phyloP scores from a whole-genome alignment of 2,888 invertebrate genomes.

The Dryococelus australis region DNA sequence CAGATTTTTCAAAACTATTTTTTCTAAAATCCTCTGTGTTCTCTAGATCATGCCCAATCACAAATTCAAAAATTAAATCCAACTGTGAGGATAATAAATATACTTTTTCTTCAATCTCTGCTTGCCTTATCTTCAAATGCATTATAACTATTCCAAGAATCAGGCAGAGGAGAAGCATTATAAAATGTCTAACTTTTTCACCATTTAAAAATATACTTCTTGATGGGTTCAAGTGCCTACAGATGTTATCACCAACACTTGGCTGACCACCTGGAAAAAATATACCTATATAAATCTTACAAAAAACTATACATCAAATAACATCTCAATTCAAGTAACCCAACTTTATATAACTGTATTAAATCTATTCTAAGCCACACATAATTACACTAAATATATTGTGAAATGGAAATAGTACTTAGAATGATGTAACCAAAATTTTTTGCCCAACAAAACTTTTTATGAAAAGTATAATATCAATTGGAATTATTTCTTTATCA shows the following conservation, averaged over 20 bases:
- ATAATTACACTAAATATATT: no score
- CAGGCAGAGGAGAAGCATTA: background rate
- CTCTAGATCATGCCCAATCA: background rate
- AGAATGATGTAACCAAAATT: no score
- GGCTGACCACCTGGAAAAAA: no score
- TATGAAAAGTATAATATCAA: no score
- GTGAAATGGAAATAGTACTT: no score
- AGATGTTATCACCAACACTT: background rate
- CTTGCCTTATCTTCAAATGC: background rate
- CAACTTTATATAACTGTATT: no score
- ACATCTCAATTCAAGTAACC: no score
- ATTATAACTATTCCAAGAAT: background rate
- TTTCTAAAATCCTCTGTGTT: background rate
- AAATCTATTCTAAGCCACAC: no score
- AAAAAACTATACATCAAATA: no score
- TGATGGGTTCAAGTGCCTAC: background rate
- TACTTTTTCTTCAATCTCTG: background rate
- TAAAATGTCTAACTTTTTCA: background rate
- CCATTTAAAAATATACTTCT: background rate
- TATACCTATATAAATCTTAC: no score
- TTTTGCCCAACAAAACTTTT: no score
- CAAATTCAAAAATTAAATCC: background rate
- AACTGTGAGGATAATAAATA: background rate
- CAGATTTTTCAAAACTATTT: background rate
- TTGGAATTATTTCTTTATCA: no score